phyloP scores from a whole-genome alignment of 2,888 invertebrate species.

The Trichogramma dendrolimi region DNA sequence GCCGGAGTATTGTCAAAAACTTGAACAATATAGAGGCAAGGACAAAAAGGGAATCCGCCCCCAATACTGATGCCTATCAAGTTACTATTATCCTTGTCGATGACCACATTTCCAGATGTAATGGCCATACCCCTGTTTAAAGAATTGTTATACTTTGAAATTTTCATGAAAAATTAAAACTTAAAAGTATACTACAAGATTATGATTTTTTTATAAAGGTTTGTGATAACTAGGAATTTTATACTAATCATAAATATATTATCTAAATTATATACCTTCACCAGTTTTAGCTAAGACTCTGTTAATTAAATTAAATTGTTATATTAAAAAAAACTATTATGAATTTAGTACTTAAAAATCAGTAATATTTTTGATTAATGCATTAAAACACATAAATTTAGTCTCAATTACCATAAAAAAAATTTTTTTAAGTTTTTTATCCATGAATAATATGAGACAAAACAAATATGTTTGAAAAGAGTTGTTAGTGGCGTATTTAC shows the following conservation, averaged over 20 bases:
- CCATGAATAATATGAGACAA: too few relatives aligned
- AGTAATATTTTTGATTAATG: neutral
- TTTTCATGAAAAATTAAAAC: constrained; percentile 6
- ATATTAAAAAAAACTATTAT: neutral
- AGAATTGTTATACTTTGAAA: constrained; percentile 5
- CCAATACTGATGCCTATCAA: constrained; percentile 98
- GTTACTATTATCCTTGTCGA: constrained; percentile 88
- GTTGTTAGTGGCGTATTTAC: constrained; percentile 15
- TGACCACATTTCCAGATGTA: constrained; percentile 85
- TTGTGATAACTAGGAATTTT: too few relatives aligned
- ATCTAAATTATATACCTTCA: neutral
- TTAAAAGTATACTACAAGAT: neutral
- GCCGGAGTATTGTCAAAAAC: constrained; percentile 98
- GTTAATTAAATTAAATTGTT: neutral
- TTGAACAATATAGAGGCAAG: constrained; percentile 97
- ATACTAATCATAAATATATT: neutral
- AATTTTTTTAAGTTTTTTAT: too few relatives aligned
- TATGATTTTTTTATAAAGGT: too few relatives aligned
- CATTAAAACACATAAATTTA: too few relatives aligned
- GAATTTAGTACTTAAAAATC: neutral
- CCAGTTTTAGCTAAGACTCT: neutral
- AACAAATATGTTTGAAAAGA: too few relatives aligned
- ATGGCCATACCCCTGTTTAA: constrained; percentile 90
- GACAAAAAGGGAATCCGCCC: constrained; percentile 91
- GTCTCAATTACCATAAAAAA: too few relatives aligned